Conservation (phyloP, 2,888 invertebrate species). For the Seira musarum region DNA sequence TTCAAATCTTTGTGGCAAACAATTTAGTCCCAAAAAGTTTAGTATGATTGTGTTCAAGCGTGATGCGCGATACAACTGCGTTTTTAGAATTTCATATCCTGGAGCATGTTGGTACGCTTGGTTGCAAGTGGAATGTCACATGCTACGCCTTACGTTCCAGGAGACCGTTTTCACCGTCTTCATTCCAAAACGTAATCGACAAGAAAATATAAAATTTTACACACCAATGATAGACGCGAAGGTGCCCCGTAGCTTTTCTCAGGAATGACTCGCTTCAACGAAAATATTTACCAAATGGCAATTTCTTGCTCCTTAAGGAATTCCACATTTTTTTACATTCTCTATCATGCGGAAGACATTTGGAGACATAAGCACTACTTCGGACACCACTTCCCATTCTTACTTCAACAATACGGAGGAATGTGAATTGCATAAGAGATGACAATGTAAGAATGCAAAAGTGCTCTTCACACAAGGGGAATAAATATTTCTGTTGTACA, state of each 20-base stretch:
- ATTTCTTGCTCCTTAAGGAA: not conserved
- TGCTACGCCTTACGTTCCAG: slow-evolving; percentile 1
- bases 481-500: slow-evolving; percentile 49
- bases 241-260: not conserved
- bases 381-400: slow-evolving; percentile 4
- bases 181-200: not conserved
- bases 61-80: no score
- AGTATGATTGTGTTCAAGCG: no score
- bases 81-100: no score
- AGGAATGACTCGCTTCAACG: not conserved
- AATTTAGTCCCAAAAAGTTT: no score
- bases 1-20: no score
- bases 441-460: slow-evolving; percentile 11
- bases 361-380: not conserved
- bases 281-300: not conserved
- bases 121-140: not conserved
- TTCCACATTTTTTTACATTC: not conserved
- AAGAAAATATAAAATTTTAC: not conserved
- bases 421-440: slow-evolving; percentile 3
- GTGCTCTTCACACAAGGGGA: slow-evolving; percentile 14
- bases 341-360: not conserved
- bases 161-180: not conserved
- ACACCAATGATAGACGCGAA: not conserved
- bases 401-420: not conserved
- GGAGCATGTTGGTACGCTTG: no score